phyloP scores from a whole-genome alignment of 2,797 vertebrate species.

The Eulemur rubriventer region DNA sequence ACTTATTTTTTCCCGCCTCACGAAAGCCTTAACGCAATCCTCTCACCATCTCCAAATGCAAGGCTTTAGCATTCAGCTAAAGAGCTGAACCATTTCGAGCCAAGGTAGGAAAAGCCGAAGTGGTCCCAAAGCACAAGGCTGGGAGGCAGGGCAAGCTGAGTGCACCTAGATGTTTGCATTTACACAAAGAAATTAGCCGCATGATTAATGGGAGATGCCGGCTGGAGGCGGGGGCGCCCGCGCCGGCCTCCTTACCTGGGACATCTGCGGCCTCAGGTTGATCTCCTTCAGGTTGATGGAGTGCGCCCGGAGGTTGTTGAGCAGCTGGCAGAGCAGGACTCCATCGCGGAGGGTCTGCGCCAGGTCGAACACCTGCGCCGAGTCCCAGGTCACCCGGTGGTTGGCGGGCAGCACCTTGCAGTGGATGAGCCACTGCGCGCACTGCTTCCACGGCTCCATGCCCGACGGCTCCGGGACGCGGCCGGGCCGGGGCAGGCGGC shows the following conservation, averaged over 20 bases:
- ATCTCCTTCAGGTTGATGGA: slow-evolving; percentile 97
- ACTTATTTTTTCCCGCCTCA: slow-evolving; percentile 35
- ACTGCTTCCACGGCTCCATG: slow-evolving; percentile 98
- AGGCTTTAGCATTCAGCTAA: not conserved
- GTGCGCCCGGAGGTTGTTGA: slow-evolving; percentile 94
- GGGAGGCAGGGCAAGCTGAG: not conserved
- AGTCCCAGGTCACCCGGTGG: slow-evolving; percentile 97
- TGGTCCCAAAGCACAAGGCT: not conserved
- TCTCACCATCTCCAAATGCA: not conserved
- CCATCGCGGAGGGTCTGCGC: slow-evolving; percentile 97
- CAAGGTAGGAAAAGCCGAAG: not conserved
- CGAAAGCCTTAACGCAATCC: slow-evolving; percentile 35
- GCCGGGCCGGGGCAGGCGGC: not conserved
- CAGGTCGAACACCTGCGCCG: slow-evolving; percentile 96
- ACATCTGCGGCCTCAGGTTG: slow-evolving; percentile 98
- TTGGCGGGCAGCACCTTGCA: slow-evolving; percentile 96
- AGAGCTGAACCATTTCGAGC: not conserved
- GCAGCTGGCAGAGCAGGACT: slow-evolving; percentile 96
- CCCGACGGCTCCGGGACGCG: slow-evolving; percentile 36
- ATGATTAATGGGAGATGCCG: slow-evolving; percentile 55
- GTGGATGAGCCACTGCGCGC: slow-evolving; percentile 95
- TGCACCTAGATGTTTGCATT: slow-evolving; percentile 68
- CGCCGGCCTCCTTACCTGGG: slow-evolving; percentile 89
- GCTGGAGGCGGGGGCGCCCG: slow-evolving; percentile 8
- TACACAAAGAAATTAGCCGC: slow-evolving; percentile 78